These are phyloP conservation scores for Hybos culiciformis DNA, from an alignment of 2,888 invertebrate genomes.

Conservation along the genomic window DNA sequence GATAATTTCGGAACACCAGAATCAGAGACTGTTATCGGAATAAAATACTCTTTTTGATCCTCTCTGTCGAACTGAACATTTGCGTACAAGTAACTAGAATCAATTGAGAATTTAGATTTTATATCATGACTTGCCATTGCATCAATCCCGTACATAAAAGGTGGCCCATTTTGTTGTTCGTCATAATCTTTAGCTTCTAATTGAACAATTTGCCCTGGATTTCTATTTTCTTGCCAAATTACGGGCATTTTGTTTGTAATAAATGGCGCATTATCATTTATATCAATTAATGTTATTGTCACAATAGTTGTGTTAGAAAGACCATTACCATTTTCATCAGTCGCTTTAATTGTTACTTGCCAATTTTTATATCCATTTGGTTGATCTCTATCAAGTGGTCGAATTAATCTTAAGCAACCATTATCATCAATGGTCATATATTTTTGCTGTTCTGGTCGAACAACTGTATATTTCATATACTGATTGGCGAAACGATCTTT, in stretches of 20 bases:
- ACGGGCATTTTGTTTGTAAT: constrained; percentile 67
- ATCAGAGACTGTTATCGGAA: constrained; percentile 83
- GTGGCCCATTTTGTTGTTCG: constrained; percentile 69
- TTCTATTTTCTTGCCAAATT: constrained; percentile 70
- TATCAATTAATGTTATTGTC: constrained; percentile 56
- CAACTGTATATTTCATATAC: constrained; percentile 61
- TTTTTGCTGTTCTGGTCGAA: constrained; percentile 56
- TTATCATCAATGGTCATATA: constrained; percentile 56
- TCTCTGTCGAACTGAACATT: constrained; percentile 74
- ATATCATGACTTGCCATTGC: constrained; percentile 52
- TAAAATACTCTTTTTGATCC: constrained; percentile 67
- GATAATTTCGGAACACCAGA: constrained; percentile 60
- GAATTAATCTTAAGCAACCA: constrained; percentile 49
- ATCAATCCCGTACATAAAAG: constrained; percentile 52
- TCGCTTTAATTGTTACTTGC: constrained; percentile 61
- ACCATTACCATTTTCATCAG: constrained; percentile 59
- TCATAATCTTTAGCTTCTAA: constrained; percentile 70
- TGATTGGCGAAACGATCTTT: constrained; percentile 60
- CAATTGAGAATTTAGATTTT: constrained; percentile 55
- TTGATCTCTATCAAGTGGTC: constrained; percentile 76
- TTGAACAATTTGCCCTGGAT: constrained; percentile 51
- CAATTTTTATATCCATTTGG: constrained; percentile 72
- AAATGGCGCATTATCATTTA: constrained; percentile 90
- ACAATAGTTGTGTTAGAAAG: constrained; percentile 52
- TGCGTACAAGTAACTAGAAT: constrained; percentile 54